phyloP scores from a whole-genome alignment of 2,797 vertebrate genomes.

The Loriculus beryllinus region DNA sequence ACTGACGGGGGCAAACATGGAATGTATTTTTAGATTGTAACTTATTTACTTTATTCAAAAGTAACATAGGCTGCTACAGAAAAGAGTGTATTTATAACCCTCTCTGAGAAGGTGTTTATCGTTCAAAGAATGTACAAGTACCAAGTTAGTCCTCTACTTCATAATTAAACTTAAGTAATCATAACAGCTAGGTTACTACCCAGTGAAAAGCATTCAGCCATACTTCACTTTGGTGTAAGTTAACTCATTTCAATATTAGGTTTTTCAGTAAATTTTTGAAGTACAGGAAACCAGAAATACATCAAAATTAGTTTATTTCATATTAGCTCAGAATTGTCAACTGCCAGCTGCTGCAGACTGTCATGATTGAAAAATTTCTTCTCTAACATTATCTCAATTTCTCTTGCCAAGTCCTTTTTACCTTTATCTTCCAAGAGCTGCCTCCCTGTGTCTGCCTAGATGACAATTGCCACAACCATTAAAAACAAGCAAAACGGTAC shows the following conservation, averaged over 20 bases:
- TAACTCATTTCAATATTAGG: neutral
- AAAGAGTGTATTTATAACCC: neutral
- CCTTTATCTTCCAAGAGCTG: neutral
- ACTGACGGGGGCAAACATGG: rapidly evolving
- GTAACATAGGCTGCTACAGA: neutral
- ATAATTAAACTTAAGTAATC: neutral
- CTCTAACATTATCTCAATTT: neutral
- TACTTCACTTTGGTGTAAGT: neutral
- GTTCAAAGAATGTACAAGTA: neutral
- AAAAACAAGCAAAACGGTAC: neutral
- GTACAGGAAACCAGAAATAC: neutral
- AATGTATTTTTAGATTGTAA: neutral
- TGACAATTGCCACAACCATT: neutral
- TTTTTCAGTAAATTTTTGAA: neutral
- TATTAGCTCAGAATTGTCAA: neutral
- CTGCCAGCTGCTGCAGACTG: neutral
- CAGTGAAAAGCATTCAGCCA: neutral
- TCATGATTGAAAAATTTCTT: neutral
- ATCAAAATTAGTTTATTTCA: neutral
- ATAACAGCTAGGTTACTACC: neutral
- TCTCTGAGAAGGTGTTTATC: neutral
- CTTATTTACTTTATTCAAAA: neutral
- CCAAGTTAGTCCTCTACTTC: neutral
- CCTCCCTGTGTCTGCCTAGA: neutral
- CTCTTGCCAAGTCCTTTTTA: neutral